phyloP scores from a whole-genome alignment of 2,797 vertebrate genomes.

The Aplochiton taeniatus region DNA sequence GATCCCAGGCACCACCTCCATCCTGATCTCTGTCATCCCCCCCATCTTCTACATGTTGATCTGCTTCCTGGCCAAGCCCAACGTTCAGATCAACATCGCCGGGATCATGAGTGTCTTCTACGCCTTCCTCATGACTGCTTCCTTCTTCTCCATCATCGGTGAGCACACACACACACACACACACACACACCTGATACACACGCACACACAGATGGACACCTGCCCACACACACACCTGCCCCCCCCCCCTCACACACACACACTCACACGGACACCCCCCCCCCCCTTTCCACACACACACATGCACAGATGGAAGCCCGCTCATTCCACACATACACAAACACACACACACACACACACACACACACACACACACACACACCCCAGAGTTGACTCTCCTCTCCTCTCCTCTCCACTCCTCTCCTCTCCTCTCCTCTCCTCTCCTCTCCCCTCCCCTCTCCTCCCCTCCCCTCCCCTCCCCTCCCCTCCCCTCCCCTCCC shows the following conservation, averaged over 20 bases:
- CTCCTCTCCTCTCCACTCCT: no score
- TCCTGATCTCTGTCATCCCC: slow-evolving; percentile 70
- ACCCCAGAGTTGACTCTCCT: slow-evolving; percentile 3
- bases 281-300: slow-evolving; percentile 2
- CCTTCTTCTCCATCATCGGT: slow-evolving; percentile 81
- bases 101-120: slow-evolving; percentile 78
- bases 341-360: no score
- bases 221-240: slow-evolving; percentile 10
- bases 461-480: no score
- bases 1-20: slow-evolving; percentile 62
- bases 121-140: slow-evolving; percentile 82
- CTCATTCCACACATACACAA: not conserved
- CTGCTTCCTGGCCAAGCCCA: slow-evolving; percentile 74
- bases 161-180: slow-evolving; percentile 18
- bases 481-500: no score
- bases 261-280: no score
- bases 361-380: not conserved
- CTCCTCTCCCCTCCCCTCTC: no score
- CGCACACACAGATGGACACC: no score
- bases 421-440: no score
- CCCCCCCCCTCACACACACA: not conserved
- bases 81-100: slow-evolving; percentile 76
- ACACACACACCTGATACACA: not conserved
- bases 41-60: slow-evolving; percentile 75
- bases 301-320: no score